Conservation (phyloP, 2,888 invertebrate species). For the Cataglyphis rosenhaueri region DNA sequence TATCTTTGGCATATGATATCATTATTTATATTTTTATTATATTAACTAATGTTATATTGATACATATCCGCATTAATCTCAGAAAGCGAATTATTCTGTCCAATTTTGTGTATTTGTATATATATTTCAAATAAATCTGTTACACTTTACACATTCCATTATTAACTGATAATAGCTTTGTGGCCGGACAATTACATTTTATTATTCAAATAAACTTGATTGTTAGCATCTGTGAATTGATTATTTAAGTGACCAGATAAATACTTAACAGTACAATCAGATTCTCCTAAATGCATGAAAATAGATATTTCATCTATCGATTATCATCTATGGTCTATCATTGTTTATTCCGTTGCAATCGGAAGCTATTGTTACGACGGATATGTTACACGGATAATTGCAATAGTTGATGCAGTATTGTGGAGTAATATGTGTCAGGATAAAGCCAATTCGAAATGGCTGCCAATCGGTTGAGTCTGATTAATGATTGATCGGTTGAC, state of each 20-base stretch:
- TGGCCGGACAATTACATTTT: not conserved
- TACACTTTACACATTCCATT: not conserved
- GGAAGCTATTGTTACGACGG: constrained; percentile 26
- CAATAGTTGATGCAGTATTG: constrained; percentile 56
- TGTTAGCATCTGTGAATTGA: not conserved
- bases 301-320: not conserved
- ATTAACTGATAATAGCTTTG: constrained; percentile 1
- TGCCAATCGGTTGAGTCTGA: constrained; percentile 63
- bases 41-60: not conserved
- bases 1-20: not conserved
- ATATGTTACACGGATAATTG: constrained; percentile 35
- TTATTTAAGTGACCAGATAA: constrained; percentile 20
- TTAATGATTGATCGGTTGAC: constrained; percentile 61
- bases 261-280: not conserved
- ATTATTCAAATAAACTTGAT: not conserved
- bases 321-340: not conserved
- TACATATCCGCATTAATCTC: not conserved
- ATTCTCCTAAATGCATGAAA: not conserved
- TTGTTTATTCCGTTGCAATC: constrained; percentile 28
- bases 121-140: not conserved
- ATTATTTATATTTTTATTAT: not conserved
- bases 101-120: not conserved
- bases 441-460: constrained; percentile 44
- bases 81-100: not conserved
- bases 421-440: constrained; percentile 59